phyloP scores from a whole-genome alignment of 1,140 invertebrate genomes.

The Halyomorpha halys region DNA sequence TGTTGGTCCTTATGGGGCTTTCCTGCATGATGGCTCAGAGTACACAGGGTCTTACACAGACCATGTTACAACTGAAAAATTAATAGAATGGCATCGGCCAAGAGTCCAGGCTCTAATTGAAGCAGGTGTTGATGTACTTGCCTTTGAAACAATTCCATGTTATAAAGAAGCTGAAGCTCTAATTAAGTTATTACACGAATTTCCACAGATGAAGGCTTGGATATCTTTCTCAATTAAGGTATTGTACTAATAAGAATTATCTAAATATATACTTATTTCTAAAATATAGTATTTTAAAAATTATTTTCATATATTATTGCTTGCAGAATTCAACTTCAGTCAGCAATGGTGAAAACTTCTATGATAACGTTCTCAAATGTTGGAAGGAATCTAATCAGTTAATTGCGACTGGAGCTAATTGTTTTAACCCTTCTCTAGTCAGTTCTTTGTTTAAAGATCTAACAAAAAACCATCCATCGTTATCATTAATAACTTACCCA shows the following conservation, averaged over 20 bases:
- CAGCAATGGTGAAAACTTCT: slow-evolving; percentile 64
- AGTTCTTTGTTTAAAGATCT: slow-evolving; percentile 44
- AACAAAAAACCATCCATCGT: slow-evolving; percentile 36
- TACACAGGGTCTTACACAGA: slow-evolving; percentile 76
- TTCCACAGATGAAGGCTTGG: slow-evolving; percentile 63
- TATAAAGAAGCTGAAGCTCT: slow-evolving; percentile 67
- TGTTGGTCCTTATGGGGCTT: slow-evolving; percentile 82
- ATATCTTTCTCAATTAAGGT: slow-evolving; percentile 74
- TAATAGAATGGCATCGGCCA: slow-evolving; percentile 71
- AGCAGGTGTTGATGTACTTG: slow-evolving; percentile 68
- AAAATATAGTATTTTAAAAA: no score
- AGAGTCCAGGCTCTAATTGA: slow-evolving; percentile 63
- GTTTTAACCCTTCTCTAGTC: slow-evolving; percentile 54
- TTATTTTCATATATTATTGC: not conserved
- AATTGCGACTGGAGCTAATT: slow-evolving; percentile 77
- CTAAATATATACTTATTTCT: no score
- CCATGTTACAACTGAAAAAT: slow-evolving; percentile 48
- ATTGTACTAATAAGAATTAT: slow-evolving; percentile 8
- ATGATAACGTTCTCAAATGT: slow-evolving; percentile 47
- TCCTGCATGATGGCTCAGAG: slow-evolving; percentile 77
- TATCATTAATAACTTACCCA: slow-evolving; percentile 60
- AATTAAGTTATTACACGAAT: slow-evolving; percentile 61
- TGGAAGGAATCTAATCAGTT: slow-evolving; percentile 56
- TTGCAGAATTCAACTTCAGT: slow-evolving; percentile 50
- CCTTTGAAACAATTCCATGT: slow-evolving; percentile 83